A percentile compares a stretch with the other conserved stretches of the same genome.
These are phyloP conservation scores for Nylanderia fulva DNA, from an alignment of 1,140 invertebrate species.

Conservation along the genomic window DNA sequence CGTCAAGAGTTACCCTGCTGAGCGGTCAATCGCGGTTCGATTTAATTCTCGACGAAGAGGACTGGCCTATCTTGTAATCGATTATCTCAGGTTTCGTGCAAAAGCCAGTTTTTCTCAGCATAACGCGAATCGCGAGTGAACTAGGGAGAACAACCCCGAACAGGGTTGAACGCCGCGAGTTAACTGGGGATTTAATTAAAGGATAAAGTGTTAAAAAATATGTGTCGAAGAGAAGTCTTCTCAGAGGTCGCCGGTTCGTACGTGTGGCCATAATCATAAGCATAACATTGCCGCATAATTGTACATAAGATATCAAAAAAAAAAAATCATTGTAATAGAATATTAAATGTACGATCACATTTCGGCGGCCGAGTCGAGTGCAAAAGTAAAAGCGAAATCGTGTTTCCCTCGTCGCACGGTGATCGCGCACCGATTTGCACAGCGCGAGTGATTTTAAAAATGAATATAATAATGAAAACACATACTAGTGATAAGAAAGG, in stretches of 20 bases:
- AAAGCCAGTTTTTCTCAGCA: constrained; percentile 71
- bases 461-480: constrained; percentile 67
- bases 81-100: constrained; percentile 74
- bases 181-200: constrained; percentile 43
- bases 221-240: constrained; percentile 74
- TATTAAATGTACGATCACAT: constrained; percentile 77
- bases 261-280: constrained; percentile 73
- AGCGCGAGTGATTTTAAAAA: constrained; percentile 75
- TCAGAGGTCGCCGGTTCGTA: constrained; percentile 77
- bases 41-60: constrained; percentile 69
- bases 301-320: constrained; percentile 81
- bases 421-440: constrained; percentile 51
- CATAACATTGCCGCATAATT: constrained; percentile 69
- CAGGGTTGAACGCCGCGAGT: not conserved
- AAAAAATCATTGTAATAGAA: constrained; percentile 82
- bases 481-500: constrained; percentile 70
- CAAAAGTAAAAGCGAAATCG: constrained; percentile 7
- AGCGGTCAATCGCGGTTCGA: constrained; percentile 77
- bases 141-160: constrained; percentile 46
- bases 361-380: constrained; percentile 54
- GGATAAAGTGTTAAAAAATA: constrained; percentile 61
- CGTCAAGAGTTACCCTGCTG: constrained; percentile 85
- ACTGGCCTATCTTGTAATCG: constrained; percentile 74
- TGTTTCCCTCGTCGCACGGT: constrained; percentile 37
- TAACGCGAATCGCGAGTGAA: constrained; percentile 62